These are phyloP conservation scores for Epinotia nisella DNA, from an alignment of 2,888 invertebrate genomes.

Conservation along the genomic window DNA sequence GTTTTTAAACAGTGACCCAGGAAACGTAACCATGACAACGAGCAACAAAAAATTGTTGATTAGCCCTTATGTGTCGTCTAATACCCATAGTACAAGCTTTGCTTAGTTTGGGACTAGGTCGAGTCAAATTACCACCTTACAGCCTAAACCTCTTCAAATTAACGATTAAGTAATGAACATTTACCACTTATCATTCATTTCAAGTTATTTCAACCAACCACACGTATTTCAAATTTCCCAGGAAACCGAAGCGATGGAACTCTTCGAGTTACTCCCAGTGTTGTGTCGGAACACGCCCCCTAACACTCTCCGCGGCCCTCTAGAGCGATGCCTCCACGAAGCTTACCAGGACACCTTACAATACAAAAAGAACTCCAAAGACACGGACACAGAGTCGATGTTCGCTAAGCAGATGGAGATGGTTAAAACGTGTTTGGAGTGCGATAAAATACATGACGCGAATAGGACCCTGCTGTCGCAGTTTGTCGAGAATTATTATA, in stretches of 20 bases:
- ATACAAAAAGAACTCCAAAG: conserved; percentile 45
- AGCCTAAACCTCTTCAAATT: too few species aligned
- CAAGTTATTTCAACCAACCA: not conserved
- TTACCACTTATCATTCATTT: too few species aligned
- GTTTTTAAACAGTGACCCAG: too few species aligned
- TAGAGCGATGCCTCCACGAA: conserved; percentile 78
- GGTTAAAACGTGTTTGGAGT: conserved; percentile 75
- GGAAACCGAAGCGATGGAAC: conserved; percentile 74
- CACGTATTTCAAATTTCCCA: conserved; percentile 50
- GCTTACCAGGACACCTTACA: conserved; percentile 57
- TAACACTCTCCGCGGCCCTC: conserved; percentile 79
- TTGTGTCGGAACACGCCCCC: conserved; percentile 85
- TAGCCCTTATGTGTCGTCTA: too few species aligned
- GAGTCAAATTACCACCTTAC: too few species aligned
- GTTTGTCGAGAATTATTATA: conserved; percentile 77
- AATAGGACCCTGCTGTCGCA: conserved; percentile 83
- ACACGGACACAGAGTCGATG: conserved; percentile 51
- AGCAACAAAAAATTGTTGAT: too few species aligned
- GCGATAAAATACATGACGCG: conserved; percentile 84
- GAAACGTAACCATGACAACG: too few species aligned
- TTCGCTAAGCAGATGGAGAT: conserved; percentile 63
- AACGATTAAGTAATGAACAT: too few species aligned
- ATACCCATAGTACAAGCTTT: too few species aligned
- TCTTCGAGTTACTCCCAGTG: conserved; percentile 81
- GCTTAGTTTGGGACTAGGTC: too few species aligned